phyloP scores from a whole-genome alignment of 1,140 invertebrate species.

The Ceratoteleas bidentatus region DNA sequence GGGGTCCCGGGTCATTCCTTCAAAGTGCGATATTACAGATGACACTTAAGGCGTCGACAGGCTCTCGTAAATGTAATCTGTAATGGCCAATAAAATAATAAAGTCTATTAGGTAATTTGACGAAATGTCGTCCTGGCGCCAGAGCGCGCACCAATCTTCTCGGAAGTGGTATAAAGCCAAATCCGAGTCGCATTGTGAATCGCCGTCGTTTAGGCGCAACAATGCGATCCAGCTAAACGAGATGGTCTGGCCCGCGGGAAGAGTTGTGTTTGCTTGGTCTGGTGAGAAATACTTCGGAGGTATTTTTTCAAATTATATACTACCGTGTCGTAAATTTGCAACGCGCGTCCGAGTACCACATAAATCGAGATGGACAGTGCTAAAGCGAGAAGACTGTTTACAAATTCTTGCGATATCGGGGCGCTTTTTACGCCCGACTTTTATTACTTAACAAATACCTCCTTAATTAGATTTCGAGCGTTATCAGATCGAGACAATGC shows the following conservation, averaged over 20 bases:
- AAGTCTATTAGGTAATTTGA: slow-evolving; percentile 74
- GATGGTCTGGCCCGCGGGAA: slow-evolving; percentile 12
- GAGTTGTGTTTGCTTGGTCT: slow-evolving; percentile 26
- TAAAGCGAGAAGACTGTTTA: slow-evolving; percentile 30
- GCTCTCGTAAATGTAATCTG: slow-evolving; percentile 74
- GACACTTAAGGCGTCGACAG: slow-evolving; percentile 52
- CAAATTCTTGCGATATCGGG: slow-evolving; percentile 30
- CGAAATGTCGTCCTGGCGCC: slow-evolving; percentile 50
- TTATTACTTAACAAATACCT: slow-evolving; percentile 37
- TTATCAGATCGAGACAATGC: slow-evolving; percentile 13
- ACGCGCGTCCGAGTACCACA: slow-evolving; percentile 9
- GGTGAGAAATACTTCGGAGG: slow-evolving; percentile 32
- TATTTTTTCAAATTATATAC: slow-evolving; percentile 55
- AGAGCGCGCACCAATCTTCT: slow-evolving; percentile 26
- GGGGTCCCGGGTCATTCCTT: slow-evolving; percentile 4
- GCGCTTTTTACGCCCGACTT: slow-evolving; percentile 21
- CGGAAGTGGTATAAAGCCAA: slow-evolving; percentile 45
- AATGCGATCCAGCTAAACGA: slow-evolving; percentile 31
- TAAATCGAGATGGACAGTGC: slow-evolving; percentile 25
- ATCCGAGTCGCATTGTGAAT: slow-evolving; percentile 19
- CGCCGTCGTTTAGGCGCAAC: slow-evolving; percentile 27
- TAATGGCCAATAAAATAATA: slow-evolving; percentile 80
- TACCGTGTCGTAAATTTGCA: slow-evolving; percentile 46
- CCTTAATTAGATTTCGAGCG: slow-evolving; percentile 28
- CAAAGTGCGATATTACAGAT: slow-evolving; percentile 43